A percentile compares a stretch with the other conserved stretches of the same genome.
phyloP scores from a whole-genome alignment of 53 echinoderm and acorn worm genomes.

The Paracentrotus lividus region DNA sequence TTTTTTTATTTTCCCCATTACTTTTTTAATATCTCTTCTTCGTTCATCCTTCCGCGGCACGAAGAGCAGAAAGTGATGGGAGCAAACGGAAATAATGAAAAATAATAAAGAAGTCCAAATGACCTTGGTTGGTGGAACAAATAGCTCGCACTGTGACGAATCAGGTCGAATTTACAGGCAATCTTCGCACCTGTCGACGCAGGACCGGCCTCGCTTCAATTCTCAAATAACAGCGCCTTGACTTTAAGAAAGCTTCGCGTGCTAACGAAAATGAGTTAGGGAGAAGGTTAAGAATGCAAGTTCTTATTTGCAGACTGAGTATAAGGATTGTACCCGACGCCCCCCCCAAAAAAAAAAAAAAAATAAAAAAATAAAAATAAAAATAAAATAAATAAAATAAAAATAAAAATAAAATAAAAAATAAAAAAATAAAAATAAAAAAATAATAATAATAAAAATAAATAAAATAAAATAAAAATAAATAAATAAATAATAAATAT shows the following conservation, averaged over 20 bases:
- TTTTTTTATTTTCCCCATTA: neutral
- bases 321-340: too few relatives aligned
- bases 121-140: constrained; percentile 33
- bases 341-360: too few relatives aligned
- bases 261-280: constrained; percentile 7
- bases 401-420: too few relatives aligned
- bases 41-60: neutral
- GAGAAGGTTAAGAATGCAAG: neutral
- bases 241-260: constrained; percentile 38
- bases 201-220: neutral
- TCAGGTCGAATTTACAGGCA: constrained; percentile 48
- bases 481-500: too few relatives aligned
- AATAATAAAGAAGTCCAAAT: constrained; percentile 33
- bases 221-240: constrained; percentile 11
- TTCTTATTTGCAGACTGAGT: neutral
- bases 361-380: too few relatives aligned
- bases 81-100: constrained; percentile 20
- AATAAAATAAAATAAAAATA: too few relatives aligned
- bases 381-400: too few relatives aligned
- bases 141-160: constrained; percentile 36
- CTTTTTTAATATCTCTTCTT: too few relatives aligned
- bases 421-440: too few relatives aligned
- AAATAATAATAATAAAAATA: too few relatives aligned
- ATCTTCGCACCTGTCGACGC: constrained; percentile 38
- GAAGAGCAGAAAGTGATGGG: neutral